A percentile compares a stretch with the other conserved stretches of the same genome.
phyloP scores from a whole-genome alignment of 2,888 invertebrate species.

The Nymphalis polychloros region DNA sequence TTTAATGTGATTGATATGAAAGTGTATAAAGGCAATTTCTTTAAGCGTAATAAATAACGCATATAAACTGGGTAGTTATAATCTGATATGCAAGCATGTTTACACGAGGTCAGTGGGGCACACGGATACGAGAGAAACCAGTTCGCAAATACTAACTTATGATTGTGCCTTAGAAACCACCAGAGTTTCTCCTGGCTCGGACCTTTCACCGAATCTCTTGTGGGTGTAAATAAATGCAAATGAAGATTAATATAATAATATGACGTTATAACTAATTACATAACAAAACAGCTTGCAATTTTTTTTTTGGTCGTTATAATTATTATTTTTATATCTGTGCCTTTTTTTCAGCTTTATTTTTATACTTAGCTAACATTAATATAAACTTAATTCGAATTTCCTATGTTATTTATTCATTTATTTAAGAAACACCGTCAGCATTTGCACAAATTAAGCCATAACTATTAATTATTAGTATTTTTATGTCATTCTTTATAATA shows the following conservation, averaged over 20 bases:
- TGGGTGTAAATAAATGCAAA: neutral
- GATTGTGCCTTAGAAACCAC: conserved; percentile 29
- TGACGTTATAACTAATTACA: neutral
- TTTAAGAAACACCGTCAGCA: too few relatives aligned
- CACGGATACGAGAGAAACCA: conserved; percentile 37
- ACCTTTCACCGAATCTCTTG: conserved; percentile 31
- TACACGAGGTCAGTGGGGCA: conserved; percentile 40
- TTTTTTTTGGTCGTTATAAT: too few relatives aligned
- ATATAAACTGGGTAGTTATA: conserved; percentile 31
- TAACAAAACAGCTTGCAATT: too few relatives aligned
- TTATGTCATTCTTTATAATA: too few relatives aligned
- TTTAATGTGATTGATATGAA: neutral
- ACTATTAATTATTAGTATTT: too few relatives aligned
- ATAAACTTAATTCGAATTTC: too few relatives aligned
- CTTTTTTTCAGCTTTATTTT: too few relatives aligned
- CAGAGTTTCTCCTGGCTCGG: conserved; percentile 22
- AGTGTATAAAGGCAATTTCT: conserved; percentile 1
- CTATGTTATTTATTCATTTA: too few relatives aligned
- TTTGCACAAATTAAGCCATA: too few relatives aligned
- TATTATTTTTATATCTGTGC: too few relatives aligned
- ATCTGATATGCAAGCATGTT: conserved; percentile 39
- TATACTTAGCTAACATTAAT: too few relatives aligned
- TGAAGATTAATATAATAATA: neutral
- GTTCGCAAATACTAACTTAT: conserved; percentile 35
- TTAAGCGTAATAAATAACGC: conserved; percentile 12